Evolutionary conservation across 2,113 vertebrate genomes (phyloP).

Genomic region (Bostrychus sinensis): DNA sequence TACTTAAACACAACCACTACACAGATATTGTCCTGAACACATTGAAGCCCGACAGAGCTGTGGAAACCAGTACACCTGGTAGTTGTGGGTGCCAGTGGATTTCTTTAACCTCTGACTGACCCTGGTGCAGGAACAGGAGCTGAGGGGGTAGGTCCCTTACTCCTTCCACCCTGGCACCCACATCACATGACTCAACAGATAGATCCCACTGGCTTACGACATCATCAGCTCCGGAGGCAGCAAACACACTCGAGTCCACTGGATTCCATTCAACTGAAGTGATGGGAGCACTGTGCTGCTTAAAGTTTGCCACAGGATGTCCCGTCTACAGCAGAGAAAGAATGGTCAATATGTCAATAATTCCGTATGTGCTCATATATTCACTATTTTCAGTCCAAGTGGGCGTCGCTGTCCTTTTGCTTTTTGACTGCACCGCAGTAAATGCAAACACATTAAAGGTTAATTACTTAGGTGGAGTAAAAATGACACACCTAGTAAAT

Average conservation of each 20-base stretch:
- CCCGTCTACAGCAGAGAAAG: constrained; percentile 72
- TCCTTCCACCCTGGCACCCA: constrained; percentile 69
- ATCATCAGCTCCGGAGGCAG: constrained; percentile 85
- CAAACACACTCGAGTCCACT: constrained; percentile 86
- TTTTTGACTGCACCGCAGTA: neutral
- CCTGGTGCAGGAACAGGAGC: constrained; percentile 91
- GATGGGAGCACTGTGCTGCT: constrained; percentile 89
- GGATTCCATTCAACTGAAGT: constrained; percentile 93
- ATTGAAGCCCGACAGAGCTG: constrained; percentile 87
- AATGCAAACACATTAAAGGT: neutral
- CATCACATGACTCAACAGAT: constrained; percentile 85
- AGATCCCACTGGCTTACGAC: constrained; percentile 92
- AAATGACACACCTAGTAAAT: neutral
- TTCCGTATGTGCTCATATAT: no score
- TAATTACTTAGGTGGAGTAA: constrained; percentile 8
- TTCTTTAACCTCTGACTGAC: constrained; percentile 90
- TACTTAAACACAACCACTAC: constrained; percentile 28
- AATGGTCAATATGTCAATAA: no score
- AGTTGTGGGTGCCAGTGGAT: constrained; percentile 92
- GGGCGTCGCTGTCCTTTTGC: no score
- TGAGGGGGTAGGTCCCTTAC: constrained; percentile 86
- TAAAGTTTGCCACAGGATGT: constrained; percentile 86
- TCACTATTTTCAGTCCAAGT: no score
- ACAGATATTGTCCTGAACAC: constrained; percentile 91
- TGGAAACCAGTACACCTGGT: constrained; percentile 85